Evolutionary conservation across 2,797 vertebrate genomes (phyloP), one percentile per base, ranked within the genome.

Genomic region (Apodemus agrarius): DNA sequence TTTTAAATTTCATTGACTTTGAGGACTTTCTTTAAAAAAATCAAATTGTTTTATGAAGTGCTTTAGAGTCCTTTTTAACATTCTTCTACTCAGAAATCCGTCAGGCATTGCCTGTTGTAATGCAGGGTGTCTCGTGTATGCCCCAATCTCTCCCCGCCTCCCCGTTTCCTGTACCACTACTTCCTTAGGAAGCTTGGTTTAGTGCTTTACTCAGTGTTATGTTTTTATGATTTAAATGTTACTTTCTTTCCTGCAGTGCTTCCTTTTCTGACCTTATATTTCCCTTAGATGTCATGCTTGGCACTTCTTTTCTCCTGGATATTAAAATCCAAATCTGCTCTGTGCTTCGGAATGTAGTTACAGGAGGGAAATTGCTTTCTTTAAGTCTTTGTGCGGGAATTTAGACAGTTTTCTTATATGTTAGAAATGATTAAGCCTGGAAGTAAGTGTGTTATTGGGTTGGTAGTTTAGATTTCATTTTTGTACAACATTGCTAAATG

Each of bases 231-330:
- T 85, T 0, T 83, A 52, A 93, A 59, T 78, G 59, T 81, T 85
- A 74, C 14, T 85, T 88, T 96, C 95, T 96, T 96, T 63, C 21
- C 69, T 97, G 65, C 0, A 63, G 17, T 88, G 21, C 22, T 90
- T 92, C 43, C 12, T 61, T 26, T 37, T 63, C 34, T 43, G 46
- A 19, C 24, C 31, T 92, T 96, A 78, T 91, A 54, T 75, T 90
- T 81, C 91, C 57, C 34, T 79, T 79, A 61, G 65, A 61, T 61
- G 59, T 79, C 16, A 43, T 84, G 1, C n/a, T 21, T 89, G 84
- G 72, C 82, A 49, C 9, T 46, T 76, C 69, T 40, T 78, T 57
- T 22, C n/a, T 85, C 14, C 37, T 87, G 0, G 69, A 4, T 92
- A 63, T 82, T 24, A 61, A 91, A 90, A 75, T 93, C n/a, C 84